Evolutionary conservation across 1,140 invertebrate genomes (phyloP), one percentile per base, ranked within the genome.

Genomic region (Drosophila baimaii): DNA sequence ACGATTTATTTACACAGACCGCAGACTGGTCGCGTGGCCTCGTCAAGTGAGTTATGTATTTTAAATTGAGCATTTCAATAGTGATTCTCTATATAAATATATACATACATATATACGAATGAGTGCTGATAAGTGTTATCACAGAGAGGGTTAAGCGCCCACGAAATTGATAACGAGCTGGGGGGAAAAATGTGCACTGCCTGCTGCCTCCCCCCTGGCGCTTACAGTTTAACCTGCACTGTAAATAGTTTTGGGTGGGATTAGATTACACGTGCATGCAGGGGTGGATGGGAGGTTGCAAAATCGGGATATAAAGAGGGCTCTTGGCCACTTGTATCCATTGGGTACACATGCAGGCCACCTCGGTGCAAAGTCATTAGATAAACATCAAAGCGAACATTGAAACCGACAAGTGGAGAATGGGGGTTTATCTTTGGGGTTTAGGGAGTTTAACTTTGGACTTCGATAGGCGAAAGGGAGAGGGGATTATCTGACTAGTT

Each of bases 321-420:
- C 58, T 54, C 55, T 17, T 33, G 35, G 31, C 46, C 65, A 69
- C 62, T 57, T 56, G 74, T 64, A 71, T 71, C 43, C 69, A 39
- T 64, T 41, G 37, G 58, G 25, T 56, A 58, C 64, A 49, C 65
- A 56, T 62, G 47, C 54, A 79, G 15, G 43, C 65, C 64, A 29
- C 43, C 65, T 49, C 46, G 27, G 33, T 41, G 62, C 51, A 41
- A 31, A 57, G 69, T 71, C 69, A 71, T 71, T 57, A 71, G 69
- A 71, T 71, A 71, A 71, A 71, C 69, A 71, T 71, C 69, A 71
- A 71, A 71, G 69, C 51, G 52, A 41, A 43, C 69, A 71, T 58
- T 72, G 65, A 71, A 71, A 70, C 27, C 68, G 68, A 71, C 66
- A 71, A 69, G 35, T 35, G 25, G 35, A 35, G 31, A 54, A 21